A percentile compares a stretch with the other conserved stretches of the same genome.
These are phyloP conservation scores for Elanus axillaris DNA, from an alignment of 2,113 vertebrate species.

Conservation along the genomic window DNA sequence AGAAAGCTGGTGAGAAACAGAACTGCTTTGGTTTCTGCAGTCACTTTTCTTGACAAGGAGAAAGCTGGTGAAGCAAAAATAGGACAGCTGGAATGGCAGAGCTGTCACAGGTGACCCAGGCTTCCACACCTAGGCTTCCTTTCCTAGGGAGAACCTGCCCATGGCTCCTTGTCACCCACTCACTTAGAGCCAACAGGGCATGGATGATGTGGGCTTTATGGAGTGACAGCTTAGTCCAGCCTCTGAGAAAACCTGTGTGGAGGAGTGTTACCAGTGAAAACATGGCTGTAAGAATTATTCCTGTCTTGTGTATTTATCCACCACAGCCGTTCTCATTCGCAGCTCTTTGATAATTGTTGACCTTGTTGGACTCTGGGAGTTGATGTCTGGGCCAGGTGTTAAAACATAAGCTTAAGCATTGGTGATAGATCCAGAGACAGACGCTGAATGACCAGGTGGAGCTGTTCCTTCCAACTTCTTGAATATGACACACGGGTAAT, in stretches of 20 bases:
- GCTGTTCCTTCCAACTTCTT: neutral
- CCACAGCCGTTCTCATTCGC: neutral
- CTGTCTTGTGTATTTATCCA: neutral
- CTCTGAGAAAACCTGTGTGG: neutral
- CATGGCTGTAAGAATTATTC: neutral
- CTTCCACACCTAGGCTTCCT: neutral
- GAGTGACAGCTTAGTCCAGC: neutral
- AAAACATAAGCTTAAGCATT: neutral
- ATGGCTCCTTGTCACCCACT: neutral
- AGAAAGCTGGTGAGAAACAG: conserved; percentile 35
- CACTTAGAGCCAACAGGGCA: neutral
- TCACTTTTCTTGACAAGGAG: neutral
- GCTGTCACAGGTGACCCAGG: neutral
- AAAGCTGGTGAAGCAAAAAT: neutral
- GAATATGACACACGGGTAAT: neutral
- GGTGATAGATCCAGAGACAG: neutral
- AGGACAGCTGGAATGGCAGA: neutral
- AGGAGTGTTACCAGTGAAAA: neutral
- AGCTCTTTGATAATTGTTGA: neutral
- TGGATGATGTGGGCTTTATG: neutral
- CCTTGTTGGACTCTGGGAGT: neutral
- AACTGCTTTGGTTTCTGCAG: neutral
- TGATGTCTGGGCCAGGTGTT: neutral
- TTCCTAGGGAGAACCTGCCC: neutral
- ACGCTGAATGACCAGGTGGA: neutral